Percentiles rank a stretch among this genome's conserved stretches.
These are phyloP conservation scores for Agapetus fuscipes DNA, from an alignment of 2,888 invertebrate genomes.

Conservation along the genomic window DNA sequence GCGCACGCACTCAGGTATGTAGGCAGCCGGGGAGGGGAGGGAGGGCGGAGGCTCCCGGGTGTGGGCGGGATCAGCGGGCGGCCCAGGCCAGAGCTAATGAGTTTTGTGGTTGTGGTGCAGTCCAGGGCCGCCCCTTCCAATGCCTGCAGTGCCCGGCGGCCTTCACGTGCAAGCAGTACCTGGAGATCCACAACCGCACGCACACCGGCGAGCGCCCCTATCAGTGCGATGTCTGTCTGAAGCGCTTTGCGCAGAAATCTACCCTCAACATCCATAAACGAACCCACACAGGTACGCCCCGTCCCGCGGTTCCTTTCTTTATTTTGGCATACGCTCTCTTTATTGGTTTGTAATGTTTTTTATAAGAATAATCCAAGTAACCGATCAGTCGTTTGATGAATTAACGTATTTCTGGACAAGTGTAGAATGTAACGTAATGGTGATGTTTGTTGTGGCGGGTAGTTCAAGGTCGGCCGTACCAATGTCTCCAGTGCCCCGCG, in stretches of 20 bases:
- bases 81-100: constrained; percentile 21
- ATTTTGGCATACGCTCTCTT: too few relatives aligned
- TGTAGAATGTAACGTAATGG: background rate
- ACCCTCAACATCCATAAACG: constrained; percentile 74
- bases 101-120: too few relatives aligned
- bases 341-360: background rate
- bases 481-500: constrained; percentile 48
- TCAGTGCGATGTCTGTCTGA: constrained; percentile 66
- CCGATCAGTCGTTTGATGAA: constrained; percentile 3
- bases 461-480: constrained; percentile 46
- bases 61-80: constrained; percentile 23
- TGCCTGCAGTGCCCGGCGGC: constrained; percentile 50
- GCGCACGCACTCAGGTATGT: constrained; percentile 59
- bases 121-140: constrained; percentile 50
- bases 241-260: constrained; percentile 74
- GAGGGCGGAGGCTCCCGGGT: constrained; percentile 2
- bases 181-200: constrained; percentile 47
- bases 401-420: constrained; percentile 16
- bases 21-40: constrained; percentile 23
- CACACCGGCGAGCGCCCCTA: constrained; percentile 48
- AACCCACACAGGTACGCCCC: constrained; percentile 57
- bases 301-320: too few relatives aligned
- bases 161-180: constrained; percentile 49
- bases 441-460: constrained; percentile 22
- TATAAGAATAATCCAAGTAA: constrained; percentile 15